Evolutionary conservation across 2,888 invertebrate species (phyloP).

Genomic region (Girardia tigrina): DNA sequence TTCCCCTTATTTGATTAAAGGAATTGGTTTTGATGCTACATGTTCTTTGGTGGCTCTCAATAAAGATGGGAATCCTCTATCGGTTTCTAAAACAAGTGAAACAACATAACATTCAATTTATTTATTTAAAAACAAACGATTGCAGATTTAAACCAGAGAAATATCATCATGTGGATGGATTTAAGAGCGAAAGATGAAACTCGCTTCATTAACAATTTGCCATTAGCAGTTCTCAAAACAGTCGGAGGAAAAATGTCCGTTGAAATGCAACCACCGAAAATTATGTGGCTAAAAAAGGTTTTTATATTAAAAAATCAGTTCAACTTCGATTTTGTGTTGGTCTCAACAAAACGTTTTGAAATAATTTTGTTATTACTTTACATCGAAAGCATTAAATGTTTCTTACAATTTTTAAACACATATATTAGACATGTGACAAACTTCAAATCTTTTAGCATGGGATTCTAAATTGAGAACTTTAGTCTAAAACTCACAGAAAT

Average conservation of each 20-base stretch:
- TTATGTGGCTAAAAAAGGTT: slow-evolving; percentile 71
- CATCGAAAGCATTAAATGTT: too few species aligned
- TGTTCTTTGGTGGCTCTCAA: slow-evolving; percentile 76
- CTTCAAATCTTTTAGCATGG: background rate
- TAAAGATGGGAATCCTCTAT: slow-evolving; percentile 53
- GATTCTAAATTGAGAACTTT: background rate
- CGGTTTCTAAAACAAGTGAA: slow-evolving; percentile 38
- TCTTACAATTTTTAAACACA: too few species aligned
- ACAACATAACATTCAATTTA: too few species aligned
- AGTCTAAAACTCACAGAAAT: too few species aligned
- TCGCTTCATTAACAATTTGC: slow-evolving; percentile 62
- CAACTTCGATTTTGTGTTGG: background rate
- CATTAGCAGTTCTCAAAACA: slow-evolving; percentile 65
- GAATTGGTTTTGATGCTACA: slow-evolving; percentile 86
- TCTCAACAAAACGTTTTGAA: background rate
- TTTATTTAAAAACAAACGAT: too few species aligned
- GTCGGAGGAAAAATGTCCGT: slow-evolving; percentile 80
- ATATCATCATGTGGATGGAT: slow-evolving; percentile 51
- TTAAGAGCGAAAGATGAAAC: slow-evolving; percentile 59
- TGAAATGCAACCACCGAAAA: slow-evolving; percentile 91
- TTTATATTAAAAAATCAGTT: background rate
- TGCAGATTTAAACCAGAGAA: slow-evolving; percentile 56
- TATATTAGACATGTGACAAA: too few species aligned
- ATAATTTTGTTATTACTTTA: background rate
- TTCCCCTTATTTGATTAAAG: slow-evolving; percentile 46